These are phyloP conservation scores for Drosophila sp. DNA, from an alignment of 1,140 invertebrate species.

Conservation along the genomic window DNA sequence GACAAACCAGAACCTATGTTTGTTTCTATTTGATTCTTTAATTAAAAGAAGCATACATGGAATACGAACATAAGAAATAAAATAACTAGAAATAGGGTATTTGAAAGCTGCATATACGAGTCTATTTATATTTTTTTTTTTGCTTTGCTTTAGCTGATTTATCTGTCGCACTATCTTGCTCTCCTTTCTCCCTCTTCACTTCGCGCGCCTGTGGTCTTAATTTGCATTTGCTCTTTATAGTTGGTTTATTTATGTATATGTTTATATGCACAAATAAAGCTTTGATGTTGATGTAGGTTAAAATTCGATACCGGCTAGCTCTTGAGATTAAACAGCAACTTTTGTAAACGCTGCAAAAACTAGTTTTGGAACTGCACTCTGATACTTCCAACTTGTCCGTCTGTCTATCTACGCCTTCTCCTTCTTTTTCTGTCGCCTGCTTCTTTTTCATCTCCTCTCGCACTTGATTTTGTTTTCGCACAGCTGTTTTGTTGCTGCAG, in stretches of 20 bases:
- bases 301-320: constrained; percentile 44
- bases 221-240: constrained; percentile 48
- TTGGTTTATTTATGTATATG: constrained; percentile 32
- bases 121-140: not conserved
- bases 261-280: constrained; percentile 41
- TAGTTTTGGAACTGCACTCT: constrained; percentile 53
- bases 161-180: constrained; percentile 35
- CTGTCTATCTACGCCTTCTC: not conserved
- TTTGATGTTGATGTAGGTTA: constrained; percentile 54
- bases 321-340: constrained; percentile 43
- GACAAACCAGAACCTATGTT: too few relatives aligned
- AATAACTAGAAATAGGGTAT: too few relatives aligned
- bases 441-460: not conserved
- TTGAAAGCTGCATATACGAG: not conserved
- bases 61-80: too few relatives aligned
- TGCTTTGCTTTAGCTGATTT: constrained; percentile 10
- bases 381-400: too few relatives aligned
- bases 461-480: constrained; percentile 34
- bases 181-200: too few relatives aligned
- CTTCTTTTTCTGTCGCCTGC: not conserved
- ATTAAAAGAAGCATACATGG: too few relatives aligned
- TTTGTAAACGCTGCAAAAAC: constrained; percentile 55
- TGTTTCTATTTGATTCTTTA: too few relatives aligned
- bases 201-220: too few relatives aligned
- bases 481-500: constrained; percentile 63